Evolutionary conservation across 1,140 invertebrate species (phyloP), one percentile per base, ranked within the genome.

Genomic region (Parapsyche elsis): DNA sequence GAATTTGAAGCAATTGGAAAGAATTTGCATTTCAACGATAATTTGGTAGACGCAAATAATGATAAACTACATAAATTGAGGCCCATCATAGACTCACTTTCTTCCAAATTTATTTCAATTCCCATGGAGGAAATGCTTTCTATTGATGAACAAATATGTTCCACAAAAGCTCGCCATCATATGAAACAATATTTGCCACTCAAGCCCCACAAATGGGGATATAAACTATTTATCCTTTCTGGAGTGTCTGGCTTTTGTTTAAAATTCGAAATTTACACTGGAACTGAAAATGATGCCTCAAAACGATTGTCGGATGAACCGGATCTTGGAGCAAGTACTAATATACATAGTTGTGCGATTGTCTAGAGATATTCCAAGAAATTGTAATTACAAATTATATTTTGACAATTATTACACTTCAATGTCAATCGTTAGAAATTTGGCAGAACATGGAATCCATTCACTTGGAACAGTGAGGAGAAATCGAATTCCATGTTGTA

Each of bases 11-110:
- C 14, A 57, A 57, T 57, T 57, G 4, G 53, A 21, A 16, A n/a
- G 14, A 57, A 57, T 57, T 57, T 57, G 19, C 53, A 57, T 57
- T 57, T 70, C 12, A 70, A 70, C 23, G 14, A 23, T 26, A 70
- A 26, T 70, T 70, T 5, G 5, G 23, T n/a, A 12, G 12, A 70
- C 21, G 24, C 24, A 70, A 70, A 70, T 26, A 70, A 70, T 70
- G 64, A 19, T 70, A 70, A 70, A 23, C 21, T 70, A 23, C 24
- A 70, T 70, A 70, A 70, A 26, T 26, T 70, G 12, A 70, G 64
- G 23, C 24, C 16, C 10, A 70, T 70, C 24, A 70, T 70, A 23
- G 64, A 70, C 16, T 70, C 64, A 70, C 23, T 70, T 19, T 70
- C 64, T 23, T n/a, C 64, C 24, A 70, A 70, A 26, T 70, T 70